Evolutionary conservation across 2,888 invertebrate species (phyloP).

Genomic region (Megamerina dolium): DNA sequence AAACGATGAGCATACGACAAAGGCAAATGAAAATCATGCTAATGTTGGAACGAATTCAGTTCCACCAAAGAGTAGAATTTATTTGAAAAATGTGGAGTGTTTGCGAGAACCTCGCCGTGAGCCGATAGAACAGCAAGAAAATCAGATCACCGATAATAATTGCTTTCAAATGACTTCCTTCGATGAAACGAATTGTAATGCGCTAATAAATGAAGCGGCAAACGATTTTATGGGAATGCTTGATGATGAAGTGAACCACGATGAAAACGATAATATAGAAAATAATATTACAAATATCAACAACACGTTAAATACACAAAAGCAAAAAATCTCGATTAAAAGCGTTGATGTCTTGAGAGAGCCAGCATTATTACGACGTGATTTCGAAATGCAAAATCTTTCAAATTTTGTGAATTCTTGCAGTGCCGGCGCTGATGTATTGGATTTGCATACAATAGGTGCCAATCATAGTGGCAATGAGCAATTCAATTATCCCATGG

Average conservation of each 20-base stretch:
- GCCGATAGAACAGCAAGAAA: constrained; percentile 20
- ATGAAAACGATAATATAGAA: neutral
- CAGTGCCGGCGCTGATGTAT: too few species aligned
- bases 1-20: constrained; percentile 1
- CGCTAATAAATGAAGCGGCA: too few species aligned
- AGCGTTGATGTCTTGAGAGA: constrained; percentile 46
- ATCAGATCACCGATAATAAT: constrained; percentile 18
- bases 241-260: neutral
- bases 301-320: constrained; percentile 19
- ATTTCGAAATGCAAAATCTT: constrained; percentile 29
- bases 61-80: constrained; percentile 36
- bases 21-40: neutral
- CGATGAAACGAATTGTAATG: too few species aligned
- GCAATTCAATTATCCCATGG: constrained; percentile 1
- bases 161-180: constrained; percentile 19
- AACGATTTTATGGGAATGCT: constrained; percentile 6
- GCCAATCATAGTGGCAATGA: too few species aligned
- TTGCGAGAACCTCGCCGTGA: constrained; percentile 38
- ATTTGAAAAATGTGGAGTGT: constrained; percentile 46
- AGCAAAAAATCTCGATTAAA: constrained; percentile 46
- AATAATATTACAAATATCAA: constrained; percentile 6
- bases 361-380: constrained; percentile 35
- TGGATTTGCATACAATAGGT: constrained; percentile 6
- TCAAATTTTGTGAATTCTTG: constrained; percentile 9
- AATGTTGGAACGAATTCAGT: neutral